Evolutionary conservation across 2,888 invertebrate species (phyloP).

Genomic region (Tryphoninae sp.): DNA sequence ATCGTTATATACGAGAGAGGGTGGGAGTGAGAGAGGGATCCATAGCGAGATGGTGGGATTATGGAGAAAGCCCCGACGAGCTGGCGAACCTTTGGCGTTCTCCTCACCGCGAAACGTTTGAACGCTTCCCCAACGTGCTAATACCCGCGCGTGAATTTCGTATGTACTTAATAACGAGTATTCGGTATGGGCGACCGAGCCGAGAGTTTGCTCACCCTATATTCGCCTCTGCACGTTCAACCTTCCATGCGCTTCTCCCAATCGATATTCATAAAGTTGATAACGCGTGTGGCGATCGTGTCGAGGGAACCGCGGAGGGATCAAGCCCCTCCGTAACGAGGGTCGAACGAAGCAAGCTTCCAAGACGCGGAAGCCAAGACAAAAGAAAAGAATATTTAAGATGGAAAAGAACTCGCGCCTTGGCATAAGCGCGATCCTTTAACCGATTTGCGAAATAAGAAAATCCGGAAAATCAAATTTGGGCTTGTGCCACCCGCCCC

Average conservation of each 20-base stretch:
- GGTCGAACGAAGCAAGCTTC: constrained; percentile 24
- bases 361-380: constrained; percentile 1
- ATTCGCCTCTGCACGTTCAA: constrained; percentile 15
- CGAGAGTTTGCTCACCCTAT: constrained; percentile 2
- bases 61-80: constrained; percentile 30
- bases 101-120: background rate
- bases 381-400: background rate
- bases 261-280: constrained; percentile 54
- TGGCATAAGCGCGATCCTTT: background rate
- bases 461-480: background rate
- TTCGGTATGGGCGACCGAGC: constrained; percentile 15
- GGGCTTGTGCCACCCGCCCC: background rate
- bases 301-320: constrained; percentile 24
- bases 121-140: too few relatives aligned
- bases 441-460: constrained; percentile 26
- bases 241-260: background rate
- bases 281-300: constrained; percentile 24
- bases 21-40: constrained; percentile 1
- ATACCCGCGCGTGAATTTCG: constrained; percentile 11
- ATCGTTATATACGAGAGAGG: background rate
- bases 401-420: constrained; percentile 16
- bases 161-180: constrained; percentile 48
- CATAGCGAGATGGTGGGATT: constrained; percentile 39
- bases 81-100: constrained; percentile 23
- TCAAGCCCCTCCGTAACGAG: constrained; percentile 29